Evolutionary conservation across 2,797 vertebrate species (phyloP).

Genomic region (Acanthornis magna): DNA sequence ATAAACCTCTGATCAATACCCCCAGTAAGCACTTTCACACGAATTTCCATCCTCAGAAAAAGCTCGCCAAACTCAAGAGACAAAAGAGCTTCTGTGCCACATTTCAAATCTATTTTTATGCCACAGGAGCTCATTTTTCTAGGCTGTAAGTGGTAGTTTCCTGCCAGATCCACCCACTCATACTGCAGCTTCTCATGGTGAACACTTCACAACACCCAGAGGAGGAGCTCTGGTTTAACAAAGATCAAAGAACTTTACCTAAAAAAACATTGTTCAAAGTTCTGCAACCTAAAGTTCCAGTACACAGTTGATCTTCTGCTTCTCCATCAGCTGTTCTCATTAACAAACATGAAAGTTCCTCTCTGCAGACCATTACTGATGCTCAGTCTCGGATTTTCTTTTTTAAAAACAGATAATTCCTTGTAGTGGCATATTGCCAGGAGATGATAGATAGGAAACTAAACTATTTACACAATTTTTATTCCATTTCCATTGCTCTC

Average conservation of each 20-base stretch:
- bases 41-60: slow-evolving; percentile 7
- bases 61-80: slow-evolving; percentile 5
- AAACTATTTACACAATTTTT: not conserved
- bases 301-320: not conserved
- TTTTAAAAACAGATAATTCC: not conserved
- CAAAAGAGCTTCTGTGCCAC: slow-evolving; percentile 52
- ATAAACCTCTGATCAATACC: not conserved
- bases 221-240: not conserved
- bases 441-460: not conserved
- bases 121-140: slow-evolving; percentile 62
- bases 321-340: not conserved
- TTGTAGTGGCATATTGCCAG: not conserved
- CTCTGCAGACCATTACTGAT: not conserved
- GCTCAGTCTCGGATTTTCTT: not conserved
- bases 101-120: slow-evolving; percentile 72
- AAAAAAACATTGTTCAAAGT: not conserved
- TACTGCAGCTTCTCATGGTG: slow-evolving; percentile 41
- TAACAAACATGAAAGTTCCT: not conserved
- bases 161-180: slow-evolving; percentile 67
- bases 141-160: slow-evolving; percentile 62
- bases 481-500: not conserved
- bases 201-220: slow-evolving; percentile 42
- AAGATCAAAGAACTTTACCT: slow-evolving; percentile 4
- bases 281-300: not conserved
- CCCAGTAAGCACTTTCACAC: not conserved